Percentiles rank a stretch among this genome's conserved stretches.
Evolutionary conservation across 2,888 invertebrate genomes (phyloP).

Genomic region (Ellobium chinense): DNA sequence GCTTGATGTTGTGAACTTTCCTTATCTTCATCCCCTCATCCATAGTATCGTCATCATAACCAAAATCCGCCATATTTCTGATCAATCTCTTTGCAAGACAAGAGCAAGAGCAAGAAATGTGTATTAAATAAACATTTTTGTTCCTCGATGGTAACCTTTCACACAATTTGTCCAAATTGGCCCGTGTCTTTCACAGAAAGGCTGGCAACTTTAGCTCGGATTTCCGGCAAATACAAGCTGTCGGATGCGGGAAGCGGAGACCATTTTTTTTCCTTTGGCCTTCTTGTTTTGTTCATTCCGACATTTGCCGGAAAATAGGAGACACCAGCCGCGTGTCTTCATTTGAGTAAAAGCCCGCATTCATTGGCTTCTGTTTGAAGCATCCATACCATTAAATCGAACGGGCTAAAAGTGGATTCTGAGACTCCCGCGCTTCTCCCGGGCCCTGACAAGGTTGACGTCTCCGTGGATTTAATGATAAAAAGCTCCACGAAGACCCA

Average conservation of each 20-base stretch:
- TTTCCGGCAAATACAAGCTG: not conserved
- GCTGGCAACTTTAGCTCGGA: not conserved
- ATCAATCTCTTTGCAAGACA: too few species aligned
- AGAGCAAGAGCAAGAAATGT: not conserved
- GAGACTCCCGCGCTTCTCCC: not conserved
- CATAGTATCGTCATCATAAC: too few species aligned
- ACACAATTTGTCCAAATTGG: not conserved
- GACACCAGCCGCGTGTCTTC: not conserved
- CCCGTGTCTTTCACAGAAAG: not conserved
- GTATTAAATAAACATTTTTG: not conserved
- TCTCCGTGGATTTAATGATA: not conserved
- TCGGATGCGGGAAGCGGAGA: not conserved
- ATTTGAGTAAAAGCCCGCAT: conserved; percentile 30
- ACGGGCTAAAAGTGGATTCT: not conserved
- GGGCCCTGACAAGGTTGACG: conserved; percentile 7
- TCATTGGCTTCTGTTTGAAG: not conserved
- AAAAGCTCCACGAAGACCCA: not conserved
- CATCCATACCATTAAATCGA: not conserved
- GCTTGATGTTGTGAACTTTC: too few species aligned
- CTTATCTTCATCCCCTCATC: too few species aligned
- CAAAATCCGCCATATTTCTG: too few species aligned
- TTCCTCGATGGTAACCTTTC: not conserved
- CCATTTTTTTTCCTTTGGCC: too few species aligned
- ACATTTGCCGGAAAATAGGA: not conserved
- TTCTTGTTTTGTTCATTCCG: too few species aligned